Percentiles rank a stretch among this genome's conserved stretches.
phyloP scores from a whole-genome alignment of 1,140 invertebrate genomes.

The Drosophila ananassae region DNA sequence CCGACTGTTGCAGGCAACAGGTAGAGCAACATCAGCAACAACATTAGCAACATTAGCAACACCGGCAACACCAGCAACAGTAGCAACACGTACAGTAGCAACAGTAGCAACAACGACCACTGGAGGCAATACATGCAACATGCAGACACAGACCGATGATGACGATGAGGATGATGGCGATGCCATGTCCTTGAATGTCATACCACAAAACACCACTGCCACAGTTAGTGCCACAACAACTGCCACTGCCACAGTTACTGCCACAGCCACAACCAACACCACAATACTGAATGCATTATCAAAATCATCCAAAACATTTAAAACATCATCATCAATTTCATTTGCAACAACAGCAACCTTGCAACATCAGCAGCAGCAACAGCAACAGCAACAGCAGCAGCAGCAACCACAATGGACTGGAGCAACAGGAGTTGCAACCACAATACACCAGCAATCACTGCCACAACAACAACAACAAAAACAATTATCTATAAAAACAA shows the following conservation, averaged over 20 bases:
- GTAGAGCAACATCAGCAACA: slow-evolving; percentile 22
- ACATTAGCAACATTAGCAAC: not conserved
- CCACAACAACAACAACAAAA: slow-evolving; percentile 31
- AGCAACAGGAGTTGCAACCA: slow-evolving; percentile 38
- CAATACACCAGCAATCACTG: slow-evolving; percentile 34
- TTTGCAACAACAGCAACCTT: slow-evolving; percentile 38
- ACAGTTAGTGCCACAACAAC: slow-evolving; percentile 2
- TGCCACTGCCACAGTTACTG: not conserved
- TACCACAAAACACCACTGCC: too few relatives aligned
- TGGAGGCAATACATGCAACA: slow-evolving; percentile 53
- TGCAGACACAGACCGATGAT: slow-evolving; percentile 77
- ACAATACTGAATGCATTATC: slow-evolving; percentile 3
- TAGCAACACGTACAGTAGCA: slow-evolving; percentile 10
- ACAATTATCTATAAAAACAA: slow-evolving; percentile 29
- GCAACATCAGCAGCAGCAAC: slow-evolving; percentile 50
- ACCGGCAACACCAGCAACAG: too few relatives aligned
- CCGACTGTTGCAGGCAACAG: slow-evolving; percentile 11
- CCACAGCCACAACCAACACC: slow-evolving; percentile 16
- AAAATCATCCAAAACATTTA: slow-evolving; percentile 7
- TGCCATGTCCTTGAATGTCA: slow-evolving; percentile 31
- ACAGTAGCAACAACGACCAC: not conserved
- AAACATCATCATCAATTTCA: slow-evolving; percentile 23
- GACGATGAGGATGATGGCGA: slow-evolving; percentile 25
- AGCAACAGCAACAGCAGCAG: slow-evolving; percentile 37
- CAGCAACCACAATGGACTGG: slow-evolving; percentile 68